Evolutionary conservation across 2,797 vertebrate species (phyloP), one percentile per base, ranked within the genome.

Genomic region (Tiaroga cobitis): DNA sequence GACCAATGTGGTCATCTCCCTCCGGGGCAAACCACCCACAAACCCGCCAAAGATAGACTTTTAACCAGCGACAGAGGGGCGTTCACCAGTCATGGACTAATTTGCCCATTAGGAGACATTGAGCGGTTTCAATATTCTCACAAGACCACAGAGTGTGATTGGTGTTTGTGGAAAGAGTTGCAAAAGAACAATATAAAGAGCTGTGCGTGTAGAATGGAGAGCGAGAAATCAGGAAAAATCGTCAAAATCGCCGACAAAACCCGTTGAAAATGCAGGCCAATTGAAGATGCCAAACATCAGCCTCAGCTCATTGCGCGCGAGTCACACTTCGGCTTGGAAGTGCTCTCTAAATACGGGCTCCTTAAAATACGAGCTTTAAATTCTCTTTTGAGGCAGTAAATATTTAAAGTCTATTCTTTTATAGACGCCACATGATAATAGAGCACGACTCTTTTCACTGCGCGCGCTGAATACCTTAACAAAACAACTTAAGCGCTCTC

Each of bases 401-500:
- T 94, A 93, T 94, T 90, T 90, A 90, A 90, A 88, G 91, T 93
- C 91, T 88, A 77, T 89, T 92, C 91, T 92, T 96, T 95, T 95
- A 96, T 94, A 95, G 95, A 96, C 88, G 90, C 92, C 90, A 91
- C 92, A 96, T 96, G 96, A 97, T 96, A 95, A 96, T 19, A 26
- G 65, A 94, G 96, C 96, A 93, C 94, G 94, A 95, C 95, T 94
- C 96, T 94, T 97, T 98, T 97, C 96, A 97, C 92, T 91, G 83
- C 85, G 91, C 93, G 82, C 89, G 90, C 90, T 97, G 95, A 97
- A 97, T 93, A 92, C 94, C 90, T 91, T 93, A 94, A 97, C 96
- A 97, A 97, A 97, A 97, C 96, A 97, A 97, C 96, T 95, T 95
- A 93, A 94, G 96, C 95, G 96, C 92, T 94, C 94, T 97, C 96